Conservation (phyloP, 1,140 invertebrate genomes). For the Arctopsyche grandis region DNA sequence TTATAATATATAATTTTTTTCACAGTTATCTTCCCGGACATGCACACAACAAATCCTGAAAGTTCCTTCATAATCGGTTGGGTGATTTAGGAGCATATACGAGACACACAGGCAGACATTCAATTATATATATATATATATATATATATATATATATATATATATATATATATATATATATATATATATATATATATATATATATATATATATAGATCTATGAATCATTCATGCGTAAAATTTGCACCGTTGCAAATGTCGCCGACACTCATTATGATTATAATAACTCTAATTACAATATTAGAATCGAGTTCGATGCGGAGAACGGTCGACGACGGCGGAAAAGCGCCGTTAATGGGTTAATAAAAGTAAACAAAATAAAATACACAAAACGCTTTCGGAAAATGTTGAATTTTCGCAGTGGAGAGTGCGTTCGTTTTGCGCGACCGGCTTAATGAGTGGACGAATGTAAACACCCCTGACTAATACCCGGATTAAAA, state of each 20-base stretch:
- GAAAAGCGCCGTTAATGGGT: background rate
- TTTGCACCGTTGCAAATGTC: background rate
- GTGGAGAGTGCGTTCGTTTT: background rate
- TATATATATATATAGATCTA: background rate
- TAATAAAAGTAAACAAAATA: background rate
- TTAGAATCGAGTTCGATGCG: no score
- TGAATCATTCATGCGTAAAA: background rate
- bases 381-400: background rate
- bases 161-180: background rate
- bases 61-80: no score
- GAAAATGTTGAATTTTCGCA: background rate
- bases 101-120: no score
- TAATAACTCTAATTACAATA: no score
- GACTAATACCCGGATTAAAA: slow-evolving; percentile 50
- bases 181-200: background rate
- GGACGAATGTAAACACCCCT: slow-evolving; percentile 44
- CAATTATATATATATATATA: no score
- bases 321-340: no score
- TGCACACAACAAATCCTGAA: no score
- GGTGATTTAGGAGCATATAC: no score
- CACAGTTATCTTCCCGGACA: no score
- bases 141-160: background rate
- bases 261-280: no score
- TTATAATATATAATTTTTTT: background rate
- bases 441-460: slow-evolving; percentile 34